Evolutionary conservation across 2,797 vertebrate genomes (phyloP), one percentile per base, ranked within the genome.

Genomic region (Esox lucius): DNA sequence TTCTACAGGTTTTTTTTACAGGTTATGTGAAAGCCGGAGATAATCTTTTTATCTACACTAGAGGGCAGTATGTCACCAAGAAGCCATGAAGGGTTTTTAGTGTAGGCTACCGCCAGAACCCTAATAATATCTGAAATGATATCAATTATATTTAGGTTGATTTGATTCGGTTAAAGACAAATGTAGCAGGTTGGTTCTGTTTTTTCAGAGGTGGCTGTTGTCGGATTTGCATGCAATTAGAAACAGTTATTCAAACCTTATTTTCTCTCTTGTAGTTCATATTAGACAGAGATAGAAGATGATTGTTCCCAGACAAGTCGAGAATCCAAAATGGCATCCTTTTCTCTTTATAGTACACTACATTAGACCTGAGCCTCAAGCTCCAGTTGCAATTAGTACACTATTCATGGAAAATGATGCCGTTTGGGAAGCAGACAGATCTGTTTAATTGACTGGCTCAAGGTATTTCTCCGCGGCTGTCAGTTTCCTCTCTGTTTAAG

Each of bases 21-120:
- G 48, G 51, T 56, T 19, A 6, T 24, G 7, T 65, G 13, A 28
- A 64, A 33, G 3, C 51, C 59, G 13, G 24, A 2, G 5, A 0
- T 51, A 33, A 19, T 13, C 33, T n/a, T 74, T 90, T 28, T 83
- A 77, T 89, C 86, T 95, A 95, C 93, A 88, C 24, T 64, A 96
- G 95, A 92, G 94, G 94, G 95, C 93, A 94, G 94, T 89, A 95
- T 90, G 93, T 84, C 86, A 80, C 86, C 89, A 90, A 78, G 76
- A 85, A 73, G 9, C 39, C 22, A 39, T 39, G n/a, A n/a, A n/a
- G n/a, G n/a, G n/a, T n/a, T 42, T 68, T 46, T 68, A 22, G 0
- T 19, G 46, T 42, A 24, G 24, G 62, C 22, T 24, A 16, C 67
- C 22, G 9, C 39, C 39, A 12, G 2, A 46, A 1, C n/a, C 22